A percentile compares a stretch with the other conserved stretches of the same genome.
phyloP scores from a whole-genome alignment of 1,140 invertebrate species.

The Wiebesia pumilae region DNA sequence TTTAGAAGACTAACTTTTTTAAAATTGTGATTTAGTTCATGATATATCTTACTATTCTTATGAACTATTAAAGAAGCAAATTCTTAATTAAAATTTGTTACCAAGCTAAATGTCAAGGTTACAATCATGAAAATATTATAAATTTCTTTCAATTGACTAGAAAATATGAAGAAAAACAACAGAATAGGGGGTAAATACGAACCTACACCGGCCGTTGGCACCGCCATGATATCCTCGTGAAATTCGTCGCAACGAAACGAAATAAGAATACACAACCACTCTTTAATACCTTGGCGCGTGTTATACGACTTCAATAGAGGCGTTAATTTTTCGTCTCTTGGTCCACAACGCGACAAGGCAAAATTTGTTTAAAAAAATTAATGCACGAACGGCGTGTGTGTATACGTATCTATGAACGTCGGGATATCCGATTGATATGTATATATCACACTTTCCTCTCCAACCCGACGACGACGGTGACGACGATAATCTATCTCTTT shows the following conservation, averaged over 20 bases:
- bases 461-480: neutral
- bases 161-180: neutral
- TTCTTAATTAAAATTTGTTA: neutral
- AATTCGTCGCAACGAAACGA: constrained; percentile 34
- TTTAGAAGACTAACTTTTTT: neutral
- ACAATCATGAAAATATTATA: neutral
- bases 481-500: constrained; percentile 8
- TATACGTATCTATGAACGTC: neutral
- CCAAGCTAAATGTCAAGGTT: constrained; percentile 32
- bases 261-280: constrained; percentile 26
- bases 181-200: constrained; percentile 60
- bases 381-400: neutral
- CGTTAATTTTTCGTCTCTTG: constrained; percentile 32
- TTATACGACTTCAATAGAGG: constrained; percentile 17
- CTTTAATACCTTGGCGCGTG: constrained; percentile 22
- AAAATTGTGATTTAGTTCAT: neutral
- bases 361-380: neutral
- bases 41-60: neutral
- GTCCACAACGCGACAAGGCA: constrained; percentile 5
- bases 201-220: constrained; percentile 74
- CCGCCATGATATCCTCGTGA: constrained; percentile 69
- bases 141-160: neutral
- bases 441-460: neutral
- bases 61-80: neutral
- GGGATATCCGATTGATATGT: neutral